Evolutionary conservation across 2,888 invertebrate genomes (phyloP), one percentile per base, ranked within the genome.

Genomic region (Synergus gifuensis): DNA sequence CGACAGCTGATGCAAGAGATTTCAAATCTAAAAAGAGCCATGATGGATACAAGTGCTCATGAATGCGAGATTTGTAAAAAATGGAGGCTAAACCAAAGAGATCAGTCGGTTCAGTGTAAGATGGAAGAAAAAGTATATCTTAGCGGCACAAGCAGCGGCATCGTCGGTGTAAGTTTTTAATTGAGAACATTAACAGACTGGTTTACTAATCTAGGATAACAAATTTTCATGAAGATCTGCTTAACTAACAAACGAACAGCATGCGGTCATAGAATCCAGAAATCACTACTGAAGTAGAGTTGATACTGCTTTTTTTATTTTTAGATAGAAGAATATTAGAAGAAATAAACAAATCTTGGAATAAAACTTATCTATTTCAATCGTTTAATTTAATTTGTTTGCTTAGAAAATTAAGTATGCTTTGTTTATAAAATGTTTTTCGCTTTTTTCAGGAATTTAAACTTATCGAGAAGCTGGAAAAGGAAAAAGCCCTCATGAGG

Each of bases 381-480:
- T 54, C n/a, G 9, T 8, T 9, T 54, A 54, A n/a, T 11, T 58
- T 58, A 0, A 58, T 9, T 58, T 58, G 5, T 18, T 58, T 58
- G 18, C 18, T 58, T 18, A 18, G 9, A 54, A n/a, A n/a, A 8
- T 5, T n/a, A 3, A 54, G n/a, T 28, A 14, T 11, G 14, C 22
- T 62, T 62, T 62, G 28, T 62, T 62, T 62, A 28, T 5, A 62
- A 1, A 7, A 28, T 12, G 9, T 63, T 49, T 62, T 67, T 28
- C 16, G 60, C 62, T 62, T 28, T 66, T 89, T 90, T n/a, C 91
- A 94, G 94, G 93, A 93, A 80, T 93, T 94, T 87, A 92, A 93
- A 84, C 93, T 93, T 86, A 93, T 94, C 82, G 90, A 93, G 69
- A 94, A 93, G 88, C 87, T 94, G 16, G 94, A 94, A 87, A 93